These are phyloP conservation scores for Malurus cyaneus DNA, from an alignment of 2,113 vertebrate genomes.

Conservation along the genomic window DNA sequence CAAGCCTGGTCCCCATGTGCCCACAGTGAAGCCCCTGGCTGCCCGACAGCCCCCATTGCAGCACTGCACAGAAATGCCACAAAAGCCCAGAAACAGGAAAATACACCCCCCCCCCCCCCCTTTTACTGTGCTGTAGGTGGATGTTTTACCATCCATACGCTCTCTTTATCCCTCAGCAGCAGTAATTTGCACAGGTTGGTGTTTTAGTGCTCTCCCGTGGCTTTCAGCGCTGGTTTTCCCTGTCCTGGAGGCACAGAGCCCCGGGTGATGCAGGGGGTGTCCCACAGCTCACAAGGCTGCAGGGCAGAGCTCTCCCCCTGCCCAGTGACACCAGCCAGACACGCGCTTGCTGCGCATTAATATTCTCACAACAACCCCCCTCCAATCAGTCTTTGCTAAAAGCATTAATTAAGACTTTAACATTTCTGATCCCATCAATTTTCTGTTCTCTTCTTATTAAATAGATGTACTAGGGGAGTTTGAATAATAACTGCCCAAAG, in stretches of 20 bases:
- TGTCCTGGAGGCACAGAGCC: neutral
- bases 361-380: slow-evolving; percentile 1
- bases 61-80: neutral
- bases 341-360: neutral
- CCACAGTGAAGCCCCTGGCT: accelerated
- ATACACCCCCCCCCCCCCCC: neutral
- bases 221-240: neutral
- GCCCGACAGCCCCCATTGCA: neutral
- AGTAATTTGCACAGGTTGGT: neutral
- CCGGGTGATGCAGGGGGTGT: neutral
- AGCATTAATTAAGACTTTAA: slow-evolving; percentile 64
- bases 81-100: neutral
- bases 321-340: neutral
- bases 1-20: accelerated
- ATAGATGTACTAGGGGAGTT: slow-evolving; percentile 14
- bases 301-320: neutral
- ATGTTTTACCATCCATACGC: neutral
- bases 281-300: neutral
- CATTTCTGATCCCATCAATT: slow-evolving; percentile 69
- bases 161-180: neutral
- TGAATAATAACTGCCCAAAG: neutral
- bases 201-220: neutral
- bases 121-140: neutral
- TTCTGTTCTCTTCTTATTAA: slow-evolving; percentile 57
- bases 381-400: slow-evolving; percentile 53